These are phyloP conservation scores for Threskiornis aethiopicus DNA, from an alignment of 2,797 vertebrate species.

Conservation along the genomic window DNA sequence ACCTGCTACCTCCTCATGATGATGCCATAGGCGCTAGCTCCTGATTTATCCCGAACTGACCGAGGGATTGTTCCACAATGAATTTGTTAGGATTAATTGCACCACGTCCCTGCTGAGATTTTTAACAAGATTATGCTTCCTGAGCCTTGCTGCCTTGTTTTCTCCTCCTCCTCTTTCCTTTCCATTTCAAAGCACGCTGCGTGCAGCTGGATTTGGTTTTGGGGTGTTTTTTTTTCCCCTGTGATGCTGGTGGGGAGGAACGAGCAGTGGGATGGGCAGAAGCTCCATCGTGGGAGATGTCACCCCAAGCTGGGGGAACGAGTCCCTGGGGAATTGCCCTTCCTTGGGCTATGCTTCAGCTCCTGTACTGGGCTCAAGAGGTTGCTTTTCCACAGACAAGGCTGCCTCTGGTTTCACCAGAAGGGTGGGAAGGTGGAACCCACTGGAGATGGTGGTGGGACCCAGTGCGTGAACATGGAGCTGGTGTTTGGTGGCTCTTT, in stretches of 20 bases:
- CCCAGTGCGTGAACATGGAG: rapidly evolving
- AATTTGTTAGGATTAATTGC: conserved; percentile 39
- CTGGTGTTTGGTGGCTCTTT: background rate
- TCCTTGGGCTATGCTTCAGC: background rate
- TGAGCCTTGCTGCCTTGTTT: background rate
- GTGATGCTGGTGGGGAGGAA: background rate
- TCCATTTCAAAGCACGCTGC: background rate
- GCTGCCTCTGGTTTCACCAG: background rate
- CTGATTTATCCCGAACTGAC: background rate
- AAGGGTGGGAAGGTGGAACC: background rate
- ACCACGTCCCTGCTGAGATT: background rate
- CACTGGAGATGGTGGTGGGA: background rate
- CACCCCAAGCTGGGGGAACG: background rate
- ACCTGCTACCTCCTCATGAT: background rate
- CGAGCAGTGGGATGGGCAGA: rapidly evolving
- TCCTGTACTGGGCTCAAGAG: background rate
- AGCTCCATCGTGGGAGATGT: background rate
- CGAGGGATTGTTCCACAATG: background rate
- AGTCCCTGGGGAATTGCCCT: background rate
- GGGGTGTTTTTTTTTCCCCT: too few relatives aligned
- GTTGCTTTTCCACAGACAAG: background rate
- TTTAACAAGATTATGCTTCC: conserved; percentile 13
- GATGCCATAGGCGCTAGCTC: background rate
- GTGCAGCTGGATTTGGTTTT: background rate
- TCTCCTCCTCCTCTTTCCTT: background rate